Percentiles rank a stretch among this genome's conserved stretches.
Evolutionary conservation across 2,113 vertebrate species (phyloP).

Genomic region (Rhinopomastus cyanomelas): DNA sequence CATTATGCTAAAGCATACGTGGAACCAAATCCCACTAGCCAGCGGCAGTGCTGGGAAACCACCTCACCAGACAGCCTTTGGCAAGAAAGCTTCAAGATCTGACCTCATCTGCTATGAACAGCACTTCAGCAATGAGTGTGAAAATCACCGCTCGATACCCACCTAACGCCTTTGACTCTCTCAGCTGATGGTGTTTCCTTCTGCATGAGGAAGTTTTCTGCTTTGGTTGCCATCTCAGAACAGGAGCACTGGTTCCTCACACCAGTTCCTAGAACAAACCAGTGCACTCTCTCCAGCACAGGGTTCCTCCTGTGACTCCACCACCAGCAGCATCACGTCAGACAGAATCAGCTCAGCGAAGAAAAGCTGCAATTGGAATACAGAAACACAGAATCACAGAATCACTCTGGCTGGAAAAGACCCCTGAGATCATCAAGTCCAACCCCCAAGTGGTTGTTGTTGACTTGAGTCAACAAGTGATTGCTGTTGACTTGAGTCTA

Average conservation of each 20-base stretch:
- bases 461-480: too few species aligned
- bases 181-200: not conserved
- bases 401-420: too few species aligned
- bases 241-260: not conserved
- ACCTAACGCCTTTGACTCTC: not conserved
- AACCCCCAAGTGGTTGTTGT: too few species aligned
- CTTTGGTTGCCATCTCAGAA: not conserved
- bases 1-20: accelerated
- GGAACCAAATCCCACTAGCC: not conserved
- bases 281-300: not conserved
- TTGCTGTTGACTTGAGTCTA: too few species aligned
- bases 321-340: not conserved
- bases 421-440: too few species aligned
- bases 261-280: not conserved
- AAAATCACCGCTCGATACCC: not conserved
- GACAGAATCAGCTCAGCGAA: not conserved
- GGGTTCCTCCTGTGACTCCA: not conserved
- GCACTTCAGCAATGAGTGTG: not conserved
- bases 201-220: not conserved
- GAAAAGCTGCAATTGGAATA: not conserved
- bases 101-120: not conserved
- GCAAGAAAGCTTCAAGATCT: not conserved
- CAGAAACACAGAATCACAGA: too few species aligned
- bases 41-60: not conserved
- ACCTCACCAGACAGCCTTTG: not conserved